phyloP scores from a whole-genome alignment of 2,113 vertebrate species.

The Tylochromis polylepis region DNA sequence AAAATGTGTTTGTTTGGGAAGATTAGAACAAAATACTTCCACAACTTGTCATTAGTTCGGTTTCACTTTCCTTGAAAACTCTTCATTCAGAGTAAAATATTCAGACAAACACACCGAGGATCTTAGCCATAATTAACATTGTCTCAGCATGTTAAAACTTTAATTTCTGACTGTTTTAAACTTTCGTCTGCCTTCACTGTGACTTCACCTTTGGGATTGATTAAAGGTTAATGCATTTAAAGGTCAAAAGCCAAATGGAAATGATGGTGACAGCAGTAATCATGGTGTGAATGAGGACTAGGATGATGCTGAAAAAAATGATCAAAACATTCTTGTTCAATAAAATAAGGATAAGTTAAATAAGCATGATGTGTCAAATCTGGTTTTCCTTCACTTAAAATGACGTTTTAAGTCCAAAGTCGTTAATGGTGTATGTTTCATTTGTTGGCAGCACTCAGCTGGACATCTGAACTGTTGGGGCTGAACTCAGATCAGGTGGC shows the following conservation, averaged over 20 bases:
- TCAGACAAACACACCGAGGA: not conserved
- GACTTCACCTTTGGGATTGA: not conserved
- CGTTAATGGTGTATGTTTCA: not conserved
- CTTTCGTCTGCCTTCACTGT: accelerated
- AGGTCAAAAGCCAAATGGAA: not conserved
- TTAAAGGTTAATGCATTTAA: not conserved
- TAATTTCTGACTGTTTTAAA: not conserved
- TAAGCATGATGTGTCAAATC: too few species aligned
- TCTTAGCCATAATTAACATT: accelerated
- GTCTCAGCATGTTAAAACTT: not conserved
- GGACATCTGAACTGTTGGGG: slow-evolving; percentile 87
- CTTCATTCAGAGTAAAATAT: not conserved
- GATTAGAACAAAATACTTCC: not conserved
- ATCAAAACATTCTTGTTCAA: too few species aligned
- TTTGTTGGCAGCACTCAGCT: slow-evolving; percentile 77
- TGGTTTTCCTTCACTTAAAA: not conserved
- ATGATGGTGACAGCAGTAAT: not conserved
- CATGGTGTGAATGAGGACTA: accelerated
- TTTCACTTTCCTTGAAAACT: not conserved
- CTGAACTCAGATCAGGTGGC: slow-evolving; percentile 86
- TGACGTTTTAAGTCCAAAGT: not conserved
- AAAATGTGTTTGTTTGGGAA: not conserved
- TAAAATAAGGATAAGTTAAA: not conserved
- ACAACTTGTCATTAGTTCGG: not conserved
- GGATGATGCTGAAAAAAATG: not conserved